Percentiles rank a stretch among this genome's conserved stretches.
Evolutionary conservation across 2,888 invertebrate genomes (phyloP).

Genomic region (Ormyrus thymus): DNA sequence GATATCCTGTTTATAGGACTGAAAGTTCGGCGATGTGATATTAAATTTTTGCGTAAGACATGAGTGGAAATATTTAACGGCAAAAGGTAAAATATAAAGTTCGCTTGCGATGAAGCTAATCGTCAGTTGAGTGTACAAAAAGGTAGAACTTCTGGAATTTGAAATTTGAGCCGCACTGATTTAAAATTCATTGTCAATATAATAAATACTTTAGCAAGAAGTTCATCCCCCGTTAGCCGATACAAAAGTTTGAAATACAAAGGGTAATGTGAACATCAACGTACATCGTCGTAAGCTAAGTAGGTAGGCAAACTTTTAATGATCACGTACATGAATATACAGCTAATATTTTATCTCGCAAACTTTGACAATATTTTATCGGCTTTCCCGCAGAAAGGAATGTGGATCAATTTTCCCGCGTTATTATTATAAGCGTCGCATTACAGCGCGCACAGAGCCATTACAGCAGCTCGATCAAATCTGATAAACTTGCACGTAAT

Average conservation of each 20-base stretch:
- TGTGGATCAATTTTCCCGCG: neutral
- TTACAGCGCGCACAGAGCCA: too few relatives aligned
- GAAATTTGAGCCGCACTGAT: too few relatives aligned
- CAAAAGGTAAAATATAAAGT: too few relatives aligned
- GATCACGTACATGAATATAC: constrained; percentile 24
- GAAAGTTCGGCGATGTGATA: too few relatives aligned
- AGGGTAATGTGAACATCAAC: constrained; percentile 10
- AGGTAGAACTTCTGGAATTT: too few relatives aligned
- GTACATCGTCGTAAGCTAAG: constrained; percentile 22
- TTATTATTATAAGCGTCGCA: neutral
- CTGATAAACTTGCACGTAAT: too few relatives aligned
- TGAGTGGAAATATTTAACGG: too few relatives aligned
- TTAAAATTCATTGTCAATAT: too few relatives aligned
- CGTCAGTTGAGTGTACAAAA: neutral
- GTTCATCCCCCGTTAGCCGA: constrained; percentile 1
- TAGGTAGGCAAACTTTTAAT: constrained; percentile 42
- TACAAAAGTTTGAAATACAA: constrained; percentile 26
- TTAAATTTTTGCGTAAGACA: too few relatives aligned
- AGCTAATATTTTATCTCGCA: constrained; percentile 22
- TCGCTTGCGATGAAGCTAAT: too few relatives aligned
- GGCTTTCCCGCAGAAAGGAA: neutral
- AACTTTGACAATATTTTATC: constrained; percentile 28
- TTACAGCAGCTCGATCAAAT: too few relatives aligned
- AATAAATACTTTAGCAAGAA: neutral
- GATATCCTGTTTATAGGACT: too few relatives aligned